Conservation (phyloP, 2,888 invertebrate species). For the Cosmia trapezina region DNA sequence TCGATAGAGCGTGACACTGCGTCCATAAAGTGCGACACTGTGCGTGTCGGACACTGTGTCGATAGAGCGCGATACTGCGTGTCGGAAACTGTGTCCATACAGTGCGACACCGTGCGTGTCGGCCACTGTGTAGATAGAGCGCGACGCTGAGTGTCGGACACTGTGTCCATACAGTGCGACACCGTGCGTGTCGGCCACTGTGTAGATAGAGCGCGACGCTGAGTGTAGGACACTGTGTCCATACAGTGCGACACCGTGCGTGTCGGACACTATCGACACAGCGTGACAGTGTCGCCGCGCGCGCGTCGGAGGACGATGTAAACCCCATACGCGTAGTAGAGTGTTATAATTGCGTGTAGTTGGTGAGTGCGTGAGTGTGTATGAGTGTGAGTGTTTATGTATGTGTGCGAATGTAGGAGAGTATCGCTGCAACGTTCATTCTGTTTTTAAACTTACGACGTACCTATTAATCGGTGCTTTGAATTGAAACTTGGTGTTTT, state of each 20-base stretch:
- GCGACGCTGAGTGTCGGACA: not conserved
- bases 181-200: not conserved
- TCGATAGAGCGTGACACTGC: no score
- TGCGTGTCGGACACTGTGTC: not conserved
- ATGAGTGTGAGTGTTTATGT: conserved; percentile 41
- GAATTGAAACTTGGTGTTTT: conserved; percentile 61
- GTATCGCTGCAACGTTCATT: conserved; percentile 48
- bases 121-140: no score
- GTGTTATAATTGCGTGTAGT: conserved; percentile 65
- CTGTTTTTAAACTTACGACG: conserved; percentile 52
- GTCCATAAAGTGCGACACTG: no score
- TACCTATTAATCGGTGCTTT: conserved; percentile 68
- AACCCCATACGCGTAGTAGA: conserved; percentile 83
- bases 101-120: not conserved
- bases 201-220: not conserved
- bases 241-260: not conserved
- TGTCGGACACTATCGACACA: no score
- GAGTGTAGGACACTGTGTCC: not conserved
- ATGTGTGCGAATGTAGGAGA: conserved; percentile 39
- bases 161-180: not conserved
- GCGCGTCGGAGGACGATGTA: conserved; percentile 68
- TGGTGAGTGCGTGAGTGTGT: conserved; percentile 58
- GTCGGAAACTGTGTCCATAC: not conserved
- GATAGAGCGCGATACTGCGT: not conserved
- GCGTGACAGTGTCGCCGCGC: not conserved